These are phyloP conservation scores for Trachythela sp. DNA, from an alignment of 64 coral and sea anemone species.

Conservation along the genomic window DNA sequence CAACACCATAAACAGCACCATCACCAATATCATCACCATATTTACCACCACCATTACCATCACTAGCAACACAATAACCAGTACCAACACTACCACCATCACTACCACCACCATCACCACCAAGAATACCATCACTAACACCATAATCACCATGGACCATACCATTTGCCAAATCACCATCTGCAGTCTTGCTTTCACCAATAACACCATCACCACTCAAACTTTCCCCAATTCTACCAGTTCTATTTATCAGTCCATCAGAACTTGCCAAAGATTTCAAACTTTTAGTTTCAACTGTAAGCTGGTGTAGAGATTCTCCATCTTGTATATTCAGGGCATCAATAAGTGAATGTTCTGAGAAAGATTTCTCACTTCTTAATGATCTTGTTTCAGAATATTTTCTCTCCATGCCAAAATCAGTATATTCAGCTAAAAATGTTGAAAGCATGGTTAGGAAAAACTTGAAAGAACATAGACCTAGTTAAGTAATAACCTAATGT, in stretches of 20 bases:
- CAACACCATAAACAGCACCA: not conserved
- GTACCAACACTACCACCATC: not conserved
- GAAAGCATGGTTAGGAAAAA: not conserved
- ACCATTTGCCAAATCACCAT: not conserved
- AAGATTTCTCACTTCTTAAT: not conserved
- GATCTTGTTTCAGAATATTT: not conserved
- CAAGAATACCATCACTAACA: not conserved
- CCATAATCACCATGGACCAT: slow-evolving; percentile 1
- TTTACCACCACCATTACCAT: not conserved
- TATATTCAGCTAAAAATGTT: not conserved
- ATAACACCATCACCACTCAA: slow-evolving; percentile 10
- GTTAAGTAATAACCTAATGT: no score
- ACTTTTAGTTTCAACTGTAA: not conserved
- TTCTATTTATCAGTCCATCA: not conserved
- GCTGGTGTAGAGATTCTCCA: not conserved
- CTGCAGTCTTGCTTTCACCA: not conserved
- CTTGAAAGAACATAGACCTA: not conserved
- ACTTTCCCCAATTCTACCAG: slow-evolving; percentile 1
- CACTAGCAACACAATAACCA: not conserved
- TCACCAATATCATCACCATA: not conserved
- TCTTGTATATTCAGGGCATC: not conserved
- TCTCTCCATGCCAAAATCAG: not conserved
- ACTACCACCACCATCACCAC: not conserved
- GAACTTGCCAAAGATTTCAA: not conserved
- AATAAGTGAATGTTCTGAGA: not conserved